phyloP scores from a whole-genome alignment of 2,888 invertebrate genomes.

The Trichopria drosophilae region DNA sequence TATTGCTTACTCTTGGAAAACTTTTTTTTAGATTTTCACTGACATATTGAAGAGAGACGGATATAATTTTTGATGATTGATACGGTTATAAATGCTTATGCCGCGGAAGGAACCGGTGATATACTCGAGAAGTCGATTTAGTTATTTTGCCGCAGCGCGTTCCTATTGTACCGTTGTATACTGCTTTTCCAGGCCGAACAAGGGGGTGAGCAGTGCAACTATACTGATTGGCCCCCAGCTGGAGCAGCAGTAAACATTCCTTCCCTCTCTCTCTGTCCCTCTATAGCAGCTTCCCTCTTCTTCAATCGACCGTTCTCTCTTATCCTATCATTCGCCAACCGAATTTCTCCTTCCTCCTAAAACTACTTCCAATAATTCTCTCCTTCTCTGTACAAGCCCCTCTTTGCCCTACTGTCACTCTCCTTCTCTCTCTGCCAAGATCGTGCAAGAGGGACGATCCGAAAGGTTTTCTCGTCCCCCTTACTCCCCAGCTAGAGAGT shows the following conservation, averaged over 20 bases:
- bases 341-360: constrained; percentile 1
- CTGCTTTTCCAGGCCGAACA: constrained; percentile 33
- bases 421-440: background rate
- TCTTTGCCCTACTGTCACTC: background rate
- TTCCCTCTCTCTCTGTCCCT: constrained; percentile 34
- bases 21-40: too few species aligned
- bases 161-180: constrained; percentile 49
- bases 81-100: constrained; percentile 25
- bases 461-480: background rate
- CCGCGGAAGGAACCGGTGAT: constrained; percentile 49
- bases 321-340: constrained; percentile 19
- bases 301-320: constrained; percentile 19
- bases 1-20: too few species aligned
- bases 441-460: too few species aligned
- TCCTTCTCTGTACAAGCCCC: too few species aligned
- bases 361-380: constrained; percentile 1
- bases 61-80: too few species aligned
- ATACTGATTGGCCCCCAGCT: constrained; percentile 56
- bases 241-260: constrained; percentile 57
- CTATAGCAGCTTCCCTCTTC: constrained; percentile 20
- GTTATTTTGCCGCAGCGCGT: constrained; percentile 48
- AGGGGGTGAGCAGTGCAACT: constrained; percentile 31
- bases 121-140: constrained; percentile 47
- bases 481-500: constrained; percentile 40
- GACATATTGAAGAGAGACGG: too few species aligned